Evolutionary conservation across 2,888 invertebrate genomes (phyloP), one percentile per base, ranked within the genome.

Genomic region (Ariolimax columbianus): DNA sequence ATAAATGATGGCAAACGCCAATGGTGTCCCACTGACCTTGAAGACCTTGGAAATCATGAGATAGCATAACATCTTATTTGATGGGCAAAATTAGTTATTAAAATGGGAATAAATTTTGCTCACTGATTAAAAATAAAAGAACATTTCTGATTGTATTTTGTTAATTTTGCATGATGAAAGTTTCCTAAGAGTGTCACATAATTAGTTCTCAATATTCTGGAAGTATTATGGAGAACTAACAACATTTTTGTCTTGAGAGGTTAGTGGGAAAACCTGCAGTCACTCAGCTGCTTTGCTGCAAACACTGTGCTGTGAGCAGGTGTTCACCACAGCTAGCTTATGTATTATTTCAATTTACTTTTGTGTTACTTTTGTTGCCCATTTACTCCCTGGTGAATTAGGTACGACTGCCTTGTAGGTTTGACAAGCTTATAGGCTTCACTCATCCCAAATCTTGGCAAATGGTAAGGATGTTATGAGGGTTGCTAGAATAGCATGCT

Each of bases 371-470:
- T 85, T 84, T 73, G 80, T 80, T 75, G 86, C 70, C 66, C 73
- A 51, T 68, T 82, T 77, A 36, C 68, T 82, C 78, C 68, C 40
- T 78, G 59, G 55, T 51, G 59, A 43, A 83, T 87, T 92, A 96
- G 96, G 95, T 96, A 17, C 95, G 95, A 90, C 95, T 96, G 90
- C 96, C 96, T 82, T 95, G 95, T 92, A 95, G 95, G 89, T 95
- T 91, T 80, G 94, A 93, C 89, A 93, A 93, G 88, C 88, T 92
- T 23, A 88, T 93, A 77, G 92, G 93, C 51, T 83, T 85, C 68
- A 79, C 86, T 66, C 90, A 85, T 68, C 77, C 87, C 55, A 86
- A 66, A 78, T 73, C 55, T 47, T 70, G 82, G 70, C 68, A 51
- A 38, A 77, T 36, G 87, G 87, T 87, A 83, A 87, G 87, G 51